Evolutionary conservation across 1,140 invertebrate species (phyloP), one percentile per base, ranked within the genome.

Genomic region (Tetramorium alpestre): DNA sequence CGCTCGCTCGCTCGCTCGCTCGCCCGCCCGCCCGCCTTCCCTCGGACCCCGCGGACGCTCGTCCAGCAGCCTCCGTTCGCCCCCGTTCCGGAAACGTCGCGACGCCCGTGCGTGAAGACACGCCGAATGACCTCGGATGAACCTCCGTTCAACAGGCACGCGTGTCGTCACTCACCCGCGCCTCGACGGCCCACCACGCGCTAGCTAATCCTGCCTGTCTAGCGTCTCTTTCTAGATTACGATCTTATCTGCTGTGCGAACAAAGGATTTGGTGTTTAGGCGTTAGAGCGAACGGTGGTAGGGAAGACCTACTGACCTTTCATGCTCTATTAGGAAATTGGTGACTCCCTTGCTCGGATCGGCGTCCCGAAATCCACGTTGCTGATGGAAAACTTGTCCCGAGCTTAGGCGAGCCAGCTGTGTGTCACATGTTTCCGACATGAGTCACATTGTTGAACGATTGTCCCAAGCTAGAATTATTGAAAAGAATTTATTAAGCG

Each of bases 131-230:
- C 91, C 91, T 90, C 88, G 84, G 81, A 84, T 92, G 89, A 93
- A 93, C 93, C 87, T 87, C 90, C 90, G 91, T 87, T 94, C 92
- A 93, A 93, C 93, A 94, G 93, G 92, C 92, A 88, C 85, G 86
- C 88, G 87, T 93, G 87, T 92, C 89, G 89, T 92, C 85, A 88
- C 44, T 90, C 84, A 60, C 11, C 62, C 73, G 67, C 65, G 58
- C 25, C 44, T 22, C 69, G 22, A 73, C 47, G 25, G 13, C n/a
- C 25, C 25, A 58, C 22, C n/a, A 58, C 38, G 80, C 51, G 41
- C 62, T 84, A 47, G 54, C 69, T 84, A 84, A 84, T 73, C 69
- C 54, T 47, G 64, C 1, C 3, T 56, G 33, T 33, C 77, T 56
- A 51, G 49, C 78, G 33, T 81, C 78, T 56, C 64, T 44, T 25